Conservation (phyloP, 2,888 invertebrate genomes). For the Candidula unifasciata region DNA sequence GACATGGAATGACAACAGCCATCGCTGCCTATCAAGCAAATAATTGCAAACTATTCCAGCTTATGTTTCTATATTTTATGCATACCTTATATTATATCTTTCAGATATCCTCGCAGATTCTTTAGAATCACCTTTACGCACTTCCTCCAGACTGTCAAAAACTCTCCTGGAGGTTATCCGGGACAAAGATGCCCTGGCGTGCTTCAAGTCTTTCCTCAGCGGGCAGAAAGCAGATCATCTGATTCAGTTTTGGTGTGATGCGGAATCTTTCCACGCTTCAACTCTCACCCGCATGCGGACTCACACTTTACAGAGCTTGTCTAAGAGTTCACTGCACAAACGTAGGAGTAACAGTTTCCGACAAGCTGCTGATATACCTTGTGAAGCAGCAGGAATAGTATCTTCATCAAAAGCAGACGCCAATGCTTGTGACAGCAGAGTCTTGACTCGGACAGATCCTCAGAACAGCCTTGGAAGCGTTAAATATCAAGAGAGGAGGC, state of each 20-base stretch:
- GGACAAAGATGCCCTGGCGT: constrained; percentile 88
- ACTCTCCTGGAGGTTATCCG: constrained; percentile 86
- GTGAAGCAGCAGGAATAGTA: neutral
- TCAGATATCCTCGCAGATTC: constrained; percentile 39
- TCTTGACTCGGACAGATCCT: neutral
- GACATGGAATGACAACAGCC: too few species aligned
- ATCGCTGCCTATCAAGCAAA: too few species aligned
- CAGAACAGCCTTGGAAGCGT: neutral
- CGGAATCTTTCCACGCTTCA: constrained; percentile 78
- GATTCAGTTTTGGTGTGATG: constrained; percentile 80
- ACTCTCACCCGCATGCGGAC: constrained; percentile 69
- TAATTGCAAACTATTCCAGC: too few species aligned
- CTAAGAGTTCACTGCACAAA: constrained; percentile 49
- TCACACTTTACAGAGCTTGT: constrained; percentile 61
- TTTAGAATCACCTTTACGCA: constrained; percentile 57
- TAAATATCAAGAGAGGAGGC: neutral
- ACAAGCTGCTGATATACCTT: neutral
- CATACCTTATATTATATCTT: neutral
- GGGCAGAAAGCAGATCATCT: constrained; percentile 81
- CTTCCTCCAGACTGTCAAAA: constrained; percentile 82
- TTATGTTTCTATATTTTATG: too few species aligned
- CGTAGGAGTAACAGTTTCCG: constrained; percentile 35
- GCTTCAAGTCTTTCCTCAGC: constrained; percentile 92
- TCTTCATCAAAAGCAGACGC: neutral
- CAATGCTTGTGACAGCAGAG: neutral